A percentile compares a stretch with the other conserved stretches of the same genome.
Evolutionary conservation across 2,113 vertebrate species (phyloP).

Genomic region (Pheucticus melanocephalus): DNA sequence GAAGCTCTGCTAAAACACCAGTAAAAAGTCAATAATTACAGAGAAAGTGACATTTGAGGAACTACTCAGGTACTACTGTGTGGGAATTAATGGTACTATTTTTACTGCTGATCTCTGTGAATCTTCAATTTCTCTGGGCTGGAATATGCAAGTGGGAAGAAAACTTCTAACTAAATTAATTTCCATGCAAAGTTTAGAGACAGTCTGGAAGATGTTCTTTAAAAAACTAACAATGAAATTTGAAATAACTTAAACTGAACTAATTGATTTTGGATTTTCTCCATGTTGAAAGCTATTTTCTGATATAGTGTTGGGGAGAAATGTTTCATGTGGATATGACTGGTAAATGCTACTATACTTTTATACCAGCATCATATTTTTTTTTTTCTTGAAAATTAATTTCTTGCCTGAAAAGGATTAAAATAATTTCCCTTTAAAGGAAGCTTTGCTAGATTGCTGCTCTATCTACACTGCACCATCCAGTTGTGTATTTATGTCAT

Average conservation of each 20-base stretch:
- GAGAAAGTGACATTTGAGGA: not conserved
- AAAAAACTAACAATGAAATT: conserved; percentile 65
- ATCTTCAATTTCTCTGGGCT: not conserved
- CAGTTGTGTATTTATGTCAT: conserved; percentile 34
- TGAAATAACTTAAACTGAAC: conserved; percentile 67
- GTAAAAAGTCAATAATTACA: not conserved
- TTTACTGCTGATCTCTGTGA: not conserved
- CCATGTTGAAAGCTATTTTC: conserved; percentile 65
- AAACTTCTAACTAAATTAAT: conserved; percentile 23
- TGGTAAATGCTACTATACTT: conserved; percentile 55
- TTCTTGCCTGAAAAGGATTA: conserved; percentile 69
- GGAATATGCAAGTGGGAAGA: not conserved
- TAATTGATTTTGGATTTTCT: conserved; percentile 71
- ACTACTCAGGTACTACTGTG: not conserved
- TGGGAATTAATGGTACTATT: not conserved
- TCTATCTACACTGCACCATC: conserved; percentile 32
- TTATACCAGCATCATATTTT: not conserved
- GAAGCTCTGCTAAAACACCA: not conserved
- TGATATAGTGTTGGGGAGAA: conserved; percentile 18
- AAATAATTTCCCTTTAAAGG: conserved; percentile 67
- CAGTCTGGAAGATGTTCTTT: conserved; percentile 37
- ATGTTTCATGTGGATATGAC: conserved; percentile 55
- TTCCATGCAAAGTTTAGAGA: conserved; percentile 30
- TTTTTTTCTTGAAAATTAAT: conserved; percentile 64
- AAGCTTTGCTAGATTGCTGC: conserved; percentile 49